Base-by-base conservation (phyloP, 1,140 invertebrate genomes). In the Bombus turneri region DNA sequence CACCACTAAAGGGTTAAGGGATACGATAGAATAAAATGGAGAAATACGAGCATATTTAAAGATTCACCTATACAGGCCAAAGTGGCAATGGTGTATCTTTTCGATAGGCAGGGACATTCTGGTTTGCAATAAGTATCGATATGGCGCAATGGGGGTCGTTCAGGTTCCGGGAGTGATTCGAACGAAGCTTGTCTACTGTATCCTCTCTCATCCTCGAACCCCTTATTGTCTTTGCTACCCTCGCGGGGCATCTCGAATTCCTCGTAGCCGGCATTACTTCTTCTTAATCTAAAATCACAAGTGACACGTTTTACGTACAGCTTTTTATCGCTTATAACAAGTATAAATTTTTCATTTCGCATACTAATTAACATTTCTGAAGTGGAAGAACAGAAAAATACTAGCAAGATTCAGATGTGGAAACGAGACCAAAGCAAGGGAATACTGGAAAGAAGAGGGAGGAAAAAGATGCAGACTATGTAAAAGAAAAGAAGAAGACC, bases 71-170 rank as follows among this genome's bases (percentile, higher is more conserved):
- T 93, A 93, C 98, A 98, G 41, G 97, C 97, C 88, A 99, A 96
- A 78, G 98, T 93, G 41, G 98, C 98, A 71, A 99, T 97, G 3
- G 98, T 98, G 93, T 98, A 98, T 87, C 98, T 96, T 92, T 98
- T 98, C 86, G 97, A 97, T 87, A 99, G 96, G 93, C 98, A 98
- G 1, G 98, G 98, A 92, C 97, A 98, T 95, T 99, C 98, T 28
- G 98, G 98, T 88, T 96, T 96, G 90, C 98, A 96, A 93, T 98
- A 98, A 93, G 98, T 97, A 94, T 98, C 98, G 93, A 98, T 98
- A 93, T 98, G 97, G 82, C 98, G 96, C 85, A 98, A 96, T 22
- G 97, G 97, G 79, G 98, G 98, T 91, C 97, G 95, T 90, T 98
- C 97, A 34, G 96, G 96, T 92, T 96, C 96, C 72, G 96, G 96